Base-by-base conservation (phyloP, 2,888 invertebrate species). In the Sarcophaga caerulescens region DNA sequence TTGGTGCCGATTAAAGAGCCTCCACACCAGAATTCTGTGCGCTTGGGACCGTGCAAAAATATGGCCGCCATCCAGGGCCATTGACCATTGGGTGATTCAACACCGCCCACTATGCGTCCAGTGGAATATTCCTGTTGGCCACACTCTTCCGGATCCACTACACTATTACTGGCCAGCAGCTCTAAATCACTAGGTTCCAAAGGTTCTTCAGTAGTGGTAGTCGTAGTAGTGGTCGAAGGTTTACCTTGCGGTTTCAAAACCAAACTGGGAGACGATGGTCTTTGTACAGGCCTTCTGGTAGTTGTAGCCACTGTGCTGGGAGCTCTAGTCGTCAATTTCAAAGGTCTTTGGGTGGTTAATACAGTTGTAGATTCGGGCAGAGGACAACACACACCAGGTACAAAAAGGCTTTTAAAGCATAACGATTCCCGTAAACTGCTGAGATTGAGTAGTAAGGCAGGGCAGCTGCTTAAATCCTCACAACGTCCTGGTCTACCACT, bases 61-160 rank as follows among this genome's bases (percentile, higher is more conserved):
- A 98, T 97, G 1, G 98, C 98, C 0, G 97, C 98, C 96, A 99
- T 97, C 98, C 98, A 99, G 0, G 99, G 98, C 97, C 98, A 98
- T 76, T 97, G 95, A 0, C 98, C 98, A 0, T 97, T 96, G 35
- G 96, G 94, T 0, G 98, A 95, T 91, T 96, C 96, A 78, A 96
- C 96, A 5, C 99, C 99, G 0, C 99, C 99, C 0, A 99, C 98
- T 65, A 99, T 97, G 5, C 98, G 95, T 87, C 97, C 97, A 65
- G 96, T 96, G 76, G 96, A 97, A 90, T 96, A 95, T 93, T 96
- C 97, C 87, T 96, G 95, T 88, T 97, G 96, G 0, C 97, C 97
- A 90, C 97, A 97, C 88, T 97, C 97, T 23, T 92, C 94, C 81
- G 90, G 92, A 90, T 93, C 92, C 2, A 93, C 90, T 74, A 92